phyloP scores from a whole-genome alignment of 35 echinoderm and acorn worm genomes.

The Ophiothrix spiculata region DNA sequence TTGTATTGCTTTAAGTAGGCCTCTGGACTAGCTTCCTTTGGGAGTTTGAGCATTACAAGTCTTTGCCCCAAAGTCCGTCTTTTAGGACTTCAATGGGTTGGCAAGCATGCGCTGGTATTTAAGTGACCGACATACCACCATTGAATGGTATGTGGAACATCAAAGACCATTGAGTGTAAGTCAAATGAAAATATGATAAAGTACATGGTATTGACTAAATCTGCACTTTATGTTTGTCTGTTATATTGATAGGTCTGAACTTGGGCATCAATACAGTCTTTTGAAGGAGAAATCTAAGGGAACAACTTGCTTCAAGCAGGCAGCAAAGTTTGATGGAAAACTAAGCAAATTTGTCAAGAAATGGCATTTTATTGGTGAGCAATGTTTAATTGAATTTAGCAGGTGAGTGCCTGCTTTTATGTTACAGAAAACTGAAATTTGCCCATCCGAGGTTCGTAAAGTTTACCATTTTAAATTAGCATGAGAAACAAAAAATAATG shows the following conservation, averaged over 20 bases:
- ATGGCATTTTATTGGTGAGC: conserved; percentile 88
- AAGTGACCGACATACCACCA: background rate
- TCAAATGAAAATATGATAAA: background rate
- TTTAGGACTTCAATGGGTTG: background rate
- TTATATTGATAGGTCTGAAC: conserved; percentile 69
- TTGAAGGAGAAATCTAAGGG: conserved; percentile 65
- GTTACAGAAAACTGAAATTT: too few species aligned
- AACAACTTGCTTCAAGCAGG: conserved; percentile 91
- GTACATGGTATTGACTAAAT: background rate
- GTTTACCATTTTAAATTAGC: too few species aligned
- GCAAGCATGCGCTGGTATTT: background rate
- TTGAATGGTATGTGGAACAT: too few species aligned
- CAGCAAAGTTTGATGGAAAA: conserved; percentile 74
- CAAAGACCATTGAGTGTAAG: background rate
- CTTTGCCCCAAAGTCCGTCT: background rate
- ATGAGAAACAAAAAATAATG: too few species aligned
- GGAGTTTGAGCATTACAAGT: background rate
- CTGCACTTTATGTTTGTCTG: background rate
- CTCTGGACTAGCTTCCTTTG: too few species aligned
- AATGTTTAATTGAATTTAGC: too few species aligned
- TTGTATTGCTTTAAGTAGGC: too few species aligned
- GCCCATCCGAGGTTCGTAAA: too few species aligned
- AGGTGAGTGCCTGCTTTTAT: too few species aligned
- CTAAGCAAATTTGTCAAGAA: conserved; percentile 41
- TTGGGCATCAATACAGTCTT: conserved; percentile 51